phyloP scores from a whole-genome alignment of 2,888 invertebrate species.

The Neoscelio sp. region DNA sequence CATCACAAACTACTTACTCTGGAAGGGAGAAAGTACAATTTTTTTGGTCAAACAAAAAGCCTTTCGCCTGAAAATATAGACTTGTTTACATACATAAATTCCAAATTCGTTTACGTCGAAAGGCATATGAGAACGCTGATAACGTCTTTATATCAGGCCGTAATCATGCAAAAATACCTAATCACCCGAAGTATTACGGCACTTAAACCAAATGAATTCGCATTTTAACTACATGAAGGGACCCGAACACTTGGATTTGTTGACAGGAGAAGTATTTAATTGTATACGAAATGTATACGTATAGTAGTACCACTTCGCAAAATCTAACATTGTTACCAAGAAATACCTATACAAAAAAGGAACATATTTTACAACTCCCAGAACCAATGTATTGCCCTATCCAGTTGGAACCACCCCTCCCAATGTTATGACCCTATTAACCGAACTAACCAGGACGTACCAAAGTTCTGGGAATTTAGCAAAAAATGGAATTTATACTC shows the following conservation, averaged over 20 bases:
- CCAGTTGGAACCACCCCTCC: neutral
- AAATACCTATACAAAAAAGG: conserved; percentile 12
- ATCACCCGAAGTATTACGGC: conserved; percentile 69
- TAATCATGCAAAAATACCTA: conserved; percentile 68
- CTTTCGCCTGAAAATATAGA: conserved; percentile 39
- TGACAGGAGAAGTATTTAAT: conserved; percentile 71
- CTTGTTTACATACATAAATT: conserved; percentile 66
- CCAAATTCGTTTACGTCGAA: conserved; percentile 72
- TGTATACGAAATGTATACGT: conserved; percentile 72
- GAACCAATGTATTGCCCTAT: conserved; percentile 53
- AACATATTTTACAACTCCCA: conserved; percentile 65
- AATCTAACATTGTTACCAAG: conserved; percentile 62
- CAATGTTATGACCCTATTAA: conserved; percentile 3
- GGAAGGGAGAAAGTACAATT: neutral
- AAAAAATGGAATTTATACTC: conserved; percentile 39
- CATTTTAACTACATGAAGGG: conserved; percentile 65
- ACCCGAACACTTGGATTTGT: conserved; percentile 70
- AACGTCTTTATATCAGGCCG: conserved; percentile 59
- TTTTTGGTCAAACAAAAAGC: neutral
- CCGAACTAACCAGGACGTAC: neutral
- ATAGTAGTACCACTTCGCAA: conserved; percentile 58
- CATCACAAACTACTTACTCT: conserved; percentile 44
- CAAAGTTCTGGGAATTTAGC: neutral
- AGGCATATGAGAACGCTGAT: conserved; percentile 65
- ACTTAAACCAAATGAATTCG: conserved; percentile 69